A percentile compares a stretch with the other conserved stretches of the same genome.
Conservation (phyloP, 1,140 invertebrate species). For the Tribolium madens region DNA sequence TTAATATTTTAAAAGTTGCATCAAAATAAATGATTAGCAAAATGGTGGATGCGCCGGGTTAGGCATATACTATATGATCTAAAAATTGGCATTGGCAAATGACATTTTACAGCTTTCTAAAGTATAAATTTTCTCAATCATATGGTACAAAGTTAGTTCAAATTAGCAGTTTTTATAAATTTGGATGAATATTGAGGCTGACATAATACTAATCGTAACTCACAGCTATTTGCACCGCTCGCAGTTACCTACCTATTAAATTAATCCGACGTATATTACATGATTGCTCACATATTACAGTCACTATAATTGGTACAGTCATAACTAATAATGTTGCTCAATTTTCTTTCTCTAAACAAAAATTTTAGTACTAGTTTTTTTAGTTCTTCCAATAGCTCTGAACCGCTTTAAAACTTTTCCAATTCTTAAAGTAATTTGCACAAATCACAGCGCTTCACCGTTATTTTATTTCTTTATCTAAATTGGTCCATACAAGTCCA, state of each 20-base stretch:
- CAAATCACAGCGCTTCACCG: neutral
- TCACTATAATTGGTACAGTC: neutral
- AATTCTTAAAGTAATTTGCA: slow-evolving; percentile 13
- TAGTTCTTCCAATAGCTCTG: neutral
- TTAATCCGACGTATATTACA: neutral
- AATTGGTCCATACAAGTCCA: slow-evolving; percentile 20
- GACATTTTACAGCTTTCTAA: no score
- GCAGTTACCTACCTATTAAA: neutral
- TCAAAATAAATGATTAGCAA: no score
- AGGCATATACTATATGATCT: no score
- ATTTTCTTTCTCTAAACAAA: neutral
- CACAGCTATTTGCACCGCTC: neutral
- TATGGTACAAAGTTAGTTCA: no score
- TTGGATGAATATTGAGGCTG: neutral
- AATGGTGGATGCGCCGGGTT: no score
- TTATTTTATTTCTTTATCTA: slow-evolving; percentile 19
- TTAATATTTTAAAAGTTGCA: no score
- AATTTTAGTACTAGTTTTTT: neutral
- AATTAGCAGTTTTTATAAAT: neutral
- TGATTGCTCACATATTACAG: neutral
- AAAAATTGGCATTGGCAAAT: no score
- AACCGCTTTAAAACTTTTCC: slow-evolving; percentile 10
- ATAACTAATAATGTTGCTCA: neutral
- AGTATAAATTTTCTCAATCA: no score
- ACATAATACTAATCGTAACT: neutral